Evolutionary conservation across 2,797 vertebrate species (phyloP).

Genomic region (Rousettus madagascariensis): DNA sequence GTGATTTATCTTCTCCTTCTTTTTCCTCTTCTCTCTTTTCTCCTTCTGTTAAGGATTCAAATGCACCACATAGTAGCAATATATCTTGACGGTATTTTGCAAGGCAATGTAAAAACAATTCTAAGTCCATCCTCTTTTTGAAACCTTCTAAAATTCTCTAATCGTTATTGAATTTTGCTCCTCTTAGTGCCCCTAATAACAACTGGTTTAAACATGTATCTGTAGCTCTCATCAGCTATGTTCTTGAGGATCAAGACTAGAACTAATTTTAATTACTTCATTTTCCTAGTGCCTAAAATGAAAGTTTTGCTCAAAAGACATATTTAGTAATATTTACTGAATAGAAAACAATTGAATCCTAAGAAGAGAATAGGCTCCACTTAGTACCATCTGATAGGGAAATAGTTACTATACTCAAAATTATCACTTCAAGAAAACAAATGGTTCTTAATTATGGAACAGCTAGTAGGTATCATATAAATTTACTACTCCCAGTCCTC

Average conservation of each 20-base stretch:
- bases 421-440: background rate
- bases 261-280: slow-evolving; percentile 11
- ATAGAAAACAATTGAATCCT: background rate
- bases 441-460: background rate
- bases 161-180: background rate
- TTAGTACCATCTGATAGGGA: background rate
- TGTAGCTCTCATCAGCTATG: background rate
- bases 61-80: slow-evolving; percentile 41
- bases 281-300: slow-evolving; percentile 4
- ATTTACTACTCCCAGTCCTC: background rate
- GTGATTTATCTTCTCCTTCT: slow-evolving; percentile 96
- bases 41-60: slow-evolving; percentile 86
- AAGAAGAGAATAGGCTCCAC: background rate
- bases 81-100: slow-evolving; percentile 35
- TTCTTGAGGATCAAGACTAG: background rate
- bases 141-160: slow-evolving; percentile 35
- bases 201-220: background rate
- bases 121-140: background rate
- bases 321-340: background rate
- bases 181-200: background rate
- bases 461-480: background rate
- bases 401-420: background rate
- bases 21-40: slow-evolving; percentile 96
- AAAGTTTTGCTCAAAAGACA: slow-evolving; percentile 20
- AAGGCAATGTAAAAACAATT: slow-evolving; percentile 31